phyloP scores from a whole-genome alignment of 2,797 vertebrate species.

The Fratercula arctica region DNA sequence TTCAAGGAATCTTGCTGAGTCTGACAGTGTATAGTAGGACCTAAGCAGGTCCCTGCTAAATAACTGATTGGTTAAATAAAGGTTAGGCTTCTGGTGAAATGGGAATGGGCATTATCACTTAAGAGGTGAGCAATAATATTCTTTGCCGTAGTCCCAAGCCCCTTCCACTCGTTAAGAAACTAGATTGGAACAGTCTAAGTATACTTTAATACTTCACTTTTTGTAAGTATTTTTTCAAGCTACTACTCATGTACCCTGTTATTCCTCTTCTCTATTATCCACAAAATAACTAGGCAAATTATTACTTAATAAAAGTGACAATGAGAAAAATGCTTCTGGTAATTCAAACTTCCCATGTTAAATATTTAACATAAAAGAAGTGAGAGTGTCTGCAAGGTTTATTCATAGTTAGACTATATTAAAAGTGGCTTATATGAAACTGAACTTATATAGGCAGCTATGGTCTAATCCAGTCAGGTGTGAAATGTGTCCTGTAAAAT shows the following conservation, averaged over 20 bases:
- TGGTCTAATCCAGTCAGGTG: background rate
- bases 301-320: background rate
- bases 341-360: background rate
- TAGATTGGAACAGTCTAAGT: background rate
- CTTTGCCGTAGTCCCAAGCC: background rate
- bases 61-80: slow-evolving; percentile 24
- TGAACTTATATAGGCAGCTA: background rate
- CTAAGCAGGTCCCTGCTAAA: background rate
- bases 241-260: background rate
- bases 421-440: background rate
- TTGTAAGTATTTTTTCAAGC: background rate
- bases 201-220: background rate
- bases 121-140: background rate
- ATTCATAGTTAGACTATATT: background rate
- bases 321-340: background rate
- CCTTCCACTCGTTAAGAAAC: background rate
- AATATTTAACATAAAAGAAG: background rate
- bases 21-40: background rate
- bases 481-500: background rate
- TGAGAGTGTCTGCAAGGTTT: background rate
- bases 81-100: background rate
- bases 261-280: background rate
- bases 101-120: background rate
- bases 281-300: background rate
- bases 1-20: slow-evolving; percentile 26